phyloP scores from a whole-genome alignment of 1,140 invertebrate species.

The Tetragonula clypearis region DNA sequence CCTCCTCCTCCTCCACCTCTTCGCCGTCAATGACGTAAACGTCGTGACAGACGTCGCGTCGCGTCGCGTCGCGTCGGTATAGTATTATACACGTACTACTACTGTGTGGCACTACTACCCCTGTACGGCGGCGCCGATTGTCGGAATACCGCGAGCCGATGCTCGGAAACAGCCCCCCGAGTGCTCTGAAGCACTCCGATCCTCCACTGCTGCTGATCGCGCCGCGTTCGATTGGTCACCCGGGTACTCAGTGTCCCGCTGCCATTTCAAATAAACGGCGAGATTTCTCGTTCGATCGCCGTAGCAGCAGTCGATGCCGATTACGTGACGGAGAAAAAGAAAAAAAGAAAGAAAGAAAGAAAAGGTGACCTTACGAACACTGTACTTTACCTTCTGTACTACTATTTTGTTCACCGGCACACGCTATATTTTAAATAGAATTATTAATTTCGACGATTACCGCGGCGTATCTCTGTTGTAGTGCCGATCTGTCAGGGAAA shows the following conservation, averaged over 20 bases:
- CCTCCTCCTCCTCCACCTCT: no score
- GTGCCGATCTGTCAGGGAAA: no score
- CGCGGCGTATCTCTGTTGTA: no score
- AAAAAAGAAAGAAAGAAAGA: no score
- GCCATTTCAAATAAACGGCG: not conserved
- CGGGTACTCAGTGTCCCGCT: not conserved
- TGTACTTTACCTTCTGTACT: no score
- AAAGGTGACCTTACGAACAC: no score
- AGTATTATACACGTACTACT: no score
- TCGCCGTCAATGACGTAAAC: not conserved
- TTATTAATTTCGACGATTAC: no score
- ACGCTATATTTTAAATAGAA: no score
- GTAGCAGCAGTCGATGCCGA: not conserved
- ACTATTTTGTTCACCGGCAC: no score
- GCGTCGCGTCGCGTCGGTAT: not conserved
- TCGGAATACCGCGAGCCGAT: not conserved
- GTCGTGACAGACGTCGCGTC: slow-evolving; percentile 2
- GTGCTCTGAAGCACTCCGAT: slow-evolving; percentile 6
- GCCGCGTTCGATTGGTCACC: not conserved
- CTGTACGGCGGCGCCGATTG: not conserved
- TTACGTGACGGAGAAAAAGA: not conserved
- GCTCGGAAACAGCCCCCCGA: slow-evolving; percentile 14
- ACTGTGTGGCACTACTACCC: no score
- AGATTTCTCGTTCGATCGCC: not conserved
- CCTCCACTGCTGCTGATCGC: no score